These are phyloP conservation scores for Rousettus leschenaultii DNA, from an alignment of 2,113 vertebrate genomes.

Conservation along the genomic window DNA sequence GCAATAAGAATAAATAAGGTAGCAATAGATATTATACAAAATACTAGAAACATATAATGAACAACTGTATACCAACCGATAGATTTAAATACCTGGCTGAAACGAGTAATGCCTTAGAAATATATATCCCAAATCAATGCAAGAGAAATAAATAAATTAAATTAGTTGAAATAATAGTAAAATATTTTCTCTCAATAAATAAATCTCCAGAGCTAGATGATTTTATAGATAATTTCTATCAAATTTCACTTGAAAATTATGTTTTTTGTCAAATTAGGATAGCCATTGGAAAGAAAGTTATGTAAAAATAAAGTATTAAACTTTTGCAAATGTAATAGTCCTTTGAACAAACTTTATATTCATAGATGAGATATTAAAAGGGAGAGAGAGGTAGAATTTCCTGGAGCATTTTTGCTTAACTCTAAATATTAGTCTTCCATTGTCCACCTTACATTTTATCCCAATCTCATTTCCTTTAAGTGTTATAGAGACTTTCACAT, in stretches of 20 bases:
- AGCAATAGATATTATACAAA: not conserved
- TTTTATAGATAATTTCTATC: not conserved
- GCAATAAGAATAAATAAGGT: not conserved
- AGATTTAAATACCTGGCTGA: not conserved
- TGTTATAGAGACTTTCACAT: not conserved
- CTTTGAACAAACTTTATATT: not conserved
- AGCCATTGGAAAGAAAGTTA: not conserved
- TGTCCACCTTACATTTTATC: not conserved
- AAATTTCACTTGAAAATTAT: not conserved
- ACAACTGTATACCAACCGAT: not conserved
- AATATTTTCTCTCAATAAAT: not conserved
- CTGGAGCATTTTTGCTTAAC: not conserved
- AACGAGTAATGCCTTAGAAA: not conserved
- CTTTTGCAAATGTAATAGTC: not conserved
- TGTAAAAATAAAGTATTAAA: not conserved
- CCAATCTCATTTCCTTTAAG: not conserved
- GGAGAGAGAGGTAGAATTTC: not conserved
- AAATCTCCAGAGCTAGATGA: not conserved
- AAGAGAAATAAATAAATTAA: not conserved
- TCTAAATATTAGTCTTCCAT: not conserved
- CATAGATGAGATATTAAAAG: not conserved
- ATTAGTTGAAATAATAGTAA: not conserved
- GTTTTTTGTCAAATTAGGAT: not conserved
- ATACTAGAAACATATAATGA: not conserved
- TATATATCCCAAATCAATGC: not conserved